These are phyloP conservation scores for Caenorhabditis inopinata DNA, from an alignment of 1,140 invertebrate species.

Conservation along the genomic window DNA sequence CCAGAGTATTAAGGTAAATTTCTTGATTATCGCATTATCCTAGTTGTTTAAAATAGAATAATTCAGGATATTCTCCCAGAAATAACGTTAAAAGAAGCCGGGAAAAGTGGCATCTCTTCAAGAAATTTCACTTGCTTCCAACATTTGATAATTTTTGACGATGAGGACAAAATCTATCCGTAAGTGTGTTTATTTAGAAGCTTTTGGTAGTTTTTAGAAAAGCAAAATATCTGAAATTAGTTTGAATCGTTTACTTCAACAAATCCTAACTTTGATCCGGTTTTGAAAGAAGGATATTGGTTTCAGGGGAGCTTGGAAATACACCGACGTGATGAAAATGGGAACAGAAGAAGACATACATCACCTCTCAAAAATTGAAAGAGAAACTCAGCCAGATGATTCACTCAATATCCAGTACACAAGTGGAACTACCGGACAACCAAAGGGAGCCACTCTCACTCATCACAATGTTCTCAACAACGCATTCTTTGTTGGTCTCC, in stretches of 20 bases:
- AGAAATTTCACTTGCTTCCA: conserved; percentile 58
- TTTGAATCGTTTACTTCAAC: no score
- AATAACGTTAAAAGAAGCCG: conserved; percentile 47
- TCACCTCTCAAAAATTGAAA: conserved; percentile 67
- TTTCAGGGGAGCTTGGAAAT: conserved; percentile 64
- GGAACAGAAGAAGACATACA: conserved; percentile 67
- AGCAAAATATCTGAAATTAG: no score
- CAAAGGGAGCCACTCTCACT: conserved; percentile 82
- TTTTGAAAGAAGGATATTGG: background rate
- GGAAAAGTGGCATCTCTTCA: conserved; percentile 51
- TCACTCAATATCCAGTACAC: conserved; percentile 66
- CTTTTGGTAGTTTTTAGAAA: background rate
- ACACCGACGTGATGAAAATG: conserved; percentile 58
- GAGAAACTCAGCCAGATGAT: conserved; percentile 67
- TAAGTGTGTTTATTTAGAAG: conserved; percentile 47
- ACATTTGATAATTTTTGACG: conserved; percentile 65
- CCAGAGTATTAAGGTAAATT: conserved; percentile 41
- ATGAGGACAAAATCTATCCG: conserved; percentile 56
- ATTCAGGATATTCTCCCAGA: conserved; percentile 60
- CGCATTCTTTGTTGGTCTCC: conserved; percentile 72
- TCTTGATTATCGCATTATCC: background rate
- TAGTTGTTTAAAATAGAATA: background rate
- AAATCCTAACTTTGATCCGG: no score
- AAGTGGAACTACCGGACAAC: conserved; percentile 77
- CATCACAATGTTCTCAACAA: conserved; percentile 86